Evolutionary conservation across 1,140 invertebrate genomes (phyloP).

Genomic region (Adoxophyes honmai): DNA sequence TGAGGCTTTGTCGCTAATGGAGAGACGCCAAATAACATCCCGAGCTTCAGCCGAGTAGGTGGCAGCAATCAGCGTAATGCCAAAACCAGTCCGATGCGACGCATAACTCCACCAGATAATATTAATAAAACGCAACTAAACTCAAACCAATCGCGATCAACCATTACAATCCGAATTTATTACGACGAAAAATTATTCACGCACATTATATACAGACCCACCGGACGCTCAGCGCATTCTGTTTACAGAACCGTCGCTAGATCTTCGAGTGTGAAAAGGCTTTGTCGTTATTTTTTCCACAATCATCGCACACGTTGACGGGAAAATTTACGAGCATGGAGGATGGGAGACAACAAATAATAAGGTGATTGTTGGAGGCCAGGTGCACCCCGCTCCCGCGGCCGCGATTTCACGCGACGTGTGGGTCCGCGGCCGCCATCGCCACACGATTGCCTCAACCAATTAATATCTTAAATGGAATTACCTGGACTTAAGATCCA

Average conservation of each 20-base stretch:
- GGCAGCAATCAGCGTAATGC: slow-evolving; percentile 51
- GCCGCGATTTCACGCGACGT: slow-evolving; percentile 72
- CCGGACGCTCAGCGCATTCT: slow-evolving; percentile 40
- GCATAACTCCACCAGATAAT: slow-evolving; percentile 42
- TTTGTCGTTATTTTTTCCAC: slow-evolving; percentile 69
- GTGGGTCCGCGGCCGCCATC: slow-evolving; percentile 47
- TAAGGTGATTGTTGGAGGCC: slow-evolving; percentile 57
- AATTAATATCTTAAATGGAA: slow-evolving; percentile 69
- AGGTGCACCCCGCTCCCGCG: slow-evolving; percentile 60
- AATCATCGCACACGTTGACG: slow-evolving; percentile 73
- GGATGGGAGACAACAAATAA: slow-evolving; percentile 74
- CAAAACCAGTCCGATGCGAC: slow-evolving; percentile 20
- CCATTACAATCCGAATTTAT: slow-evolving; percentile 73
- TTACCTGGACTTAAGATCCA: slow-evolving; percentile 39
- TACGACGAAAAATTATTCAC: slow-evolving; percentile 73
- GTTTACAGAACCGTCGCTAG: slow-evolving; percentile 48
- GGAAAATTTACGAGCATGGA: slow-evolving; percentile 74
- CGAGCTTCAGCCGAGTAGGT: slow-evolving; percentile 47
- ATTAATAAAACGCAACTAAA: slow-evolving; percentile 62
- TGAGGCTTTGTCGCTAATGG: slow-evolving; percentile 44
- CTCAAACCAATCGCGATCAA: slow-evolving; percentile 64
- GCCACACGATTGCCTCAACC: slow-evolving; percentile 32
- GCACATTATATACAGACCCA: slow-evolving; percentile 54
- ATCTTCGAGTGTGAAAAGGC: slow-evolving; percentile 63
- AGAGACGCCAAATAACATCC: slow-evolving; percentile 43